These are phyloP conservation scores for Dolichotis patagonum DNA, from an alignment of 2,113 vertebrate genomes.

Conservation along the genomic window DNA sequence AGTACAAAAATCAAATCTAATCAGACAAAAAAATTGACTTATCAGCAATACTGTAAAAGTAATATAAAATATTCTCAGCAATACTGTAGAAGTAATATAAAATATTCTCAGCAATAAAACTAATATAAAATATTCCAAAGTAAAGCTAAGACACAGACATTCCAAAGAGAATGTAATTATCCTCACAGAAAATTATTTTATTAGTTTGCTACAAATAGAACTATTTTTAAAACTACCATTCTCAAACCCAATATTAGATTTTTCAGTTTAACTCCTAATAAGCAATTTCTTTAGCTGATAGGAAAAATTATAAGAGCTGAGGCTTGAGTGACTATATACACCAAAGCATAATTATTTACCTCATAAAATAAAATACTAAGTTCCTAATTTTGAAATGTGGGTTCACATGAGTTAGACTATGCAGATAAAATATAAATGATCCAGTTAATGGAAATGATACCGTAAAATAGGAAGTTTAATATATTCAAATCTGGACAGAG, in stretches of 20 bases:
- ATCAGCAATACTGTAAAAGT: not conserved
- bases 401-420: not conserved
- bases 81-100: not conserved
- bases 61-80: not conserved
- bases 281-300: slow-evolving; percentile 33
- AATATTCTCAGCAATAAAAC: not conserved
- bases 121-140: not conserved
- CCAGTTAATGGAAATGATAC: not conserved
- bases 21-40: not conserved
- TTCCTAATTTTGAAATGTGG: slow-evolving; percentile 35
- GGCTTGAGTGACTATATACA: not conserved
- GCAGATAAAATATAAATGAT: slow-evolving; percentile 21
- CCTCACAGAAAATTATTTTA: not conserved
- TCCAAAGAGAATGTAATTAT: not conserved
- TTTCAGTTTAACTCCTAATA: not conserved
- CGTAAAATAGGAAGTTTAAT: not conserved
- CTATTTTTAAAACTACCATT: slow-evolving; percentile 10
- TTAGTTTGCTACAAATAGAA: not conserved
- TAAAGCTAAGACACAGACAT: not conserved
- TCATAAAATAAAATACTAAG: slow-evolving; percentile 39
- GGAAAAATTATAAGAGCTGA: not conserved
- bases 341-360: slow-evolving; percentile 2
- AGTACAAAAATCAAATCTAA: not conserved
- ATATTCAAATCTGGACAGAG: not conserved
- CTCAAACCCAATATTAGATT: slow-evolving; percentile 4